phyloP scores from a whole-genome alignment of 2,113 vertebrate species.

The Thalassarche chlororhynchos region DNA sequence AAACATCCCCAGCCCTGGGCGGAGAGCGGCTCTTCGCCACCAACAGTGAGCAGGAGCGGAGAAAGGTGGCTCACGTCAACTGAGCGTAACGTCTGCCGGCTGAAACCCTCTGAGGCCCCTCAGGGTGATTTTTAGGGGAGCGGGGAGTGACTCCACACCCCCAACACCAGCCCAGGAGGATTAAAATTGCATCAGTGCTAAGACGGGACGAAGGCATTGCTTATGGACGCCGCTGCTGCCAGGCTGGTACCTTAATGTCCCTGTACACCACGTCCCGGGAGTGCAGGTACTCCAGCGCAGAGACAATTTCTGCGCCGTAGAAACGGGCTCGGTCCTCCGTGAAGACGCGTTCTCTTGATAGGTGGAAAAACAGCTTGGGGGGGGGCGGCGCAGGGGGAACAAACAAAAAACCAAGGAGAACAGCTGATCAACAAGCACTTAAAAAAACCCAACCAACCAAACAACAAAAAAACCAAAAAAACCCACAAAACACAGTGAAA shows the following conservation, averaged over 20 bases:
- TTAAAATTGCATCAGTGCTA: rapidly evolving
- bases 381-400: too few relatives aligned
- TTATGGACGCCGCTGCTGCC: rapidly evolving
- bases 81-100: rapidly evolving
- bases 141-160: not conserved
- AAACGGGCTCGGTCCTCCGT: slow-evolving; percentile 91
- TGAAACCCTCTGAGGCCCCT: too few relatives aligned
- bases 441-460: too few relatives aligned
- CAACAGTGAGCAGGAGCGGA: rapidly evolving
- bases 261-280: slow-evolving; percentile 93
- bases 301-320: slow-evolving; percentile 95
- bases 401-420: too few relatives aligned
- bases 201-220: rapidly evolving
- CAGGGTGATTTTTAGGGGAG: not conserved
- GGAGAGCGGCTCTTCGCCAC: rapidly evolving
- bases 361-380: slow-evolving; percentile 87
- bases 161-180: too few relatives aligned
- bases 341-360: slow-evolving; percentile 93
- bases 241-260: slow-evolving; percentile 87
- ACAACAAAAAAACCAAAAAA: too few relatives aligned
- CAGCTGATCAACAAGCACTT: not conserved
- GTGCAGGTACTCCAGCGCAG: slow-evolving; percentile 92
- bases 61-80: rapidly evolving
- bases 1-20: not conserved
- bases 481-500: not conserved